Evolutionary conservation across 2,113 vertebrate species (phyloP).

Genomic region (Chaenogobius annularis): DNA sequence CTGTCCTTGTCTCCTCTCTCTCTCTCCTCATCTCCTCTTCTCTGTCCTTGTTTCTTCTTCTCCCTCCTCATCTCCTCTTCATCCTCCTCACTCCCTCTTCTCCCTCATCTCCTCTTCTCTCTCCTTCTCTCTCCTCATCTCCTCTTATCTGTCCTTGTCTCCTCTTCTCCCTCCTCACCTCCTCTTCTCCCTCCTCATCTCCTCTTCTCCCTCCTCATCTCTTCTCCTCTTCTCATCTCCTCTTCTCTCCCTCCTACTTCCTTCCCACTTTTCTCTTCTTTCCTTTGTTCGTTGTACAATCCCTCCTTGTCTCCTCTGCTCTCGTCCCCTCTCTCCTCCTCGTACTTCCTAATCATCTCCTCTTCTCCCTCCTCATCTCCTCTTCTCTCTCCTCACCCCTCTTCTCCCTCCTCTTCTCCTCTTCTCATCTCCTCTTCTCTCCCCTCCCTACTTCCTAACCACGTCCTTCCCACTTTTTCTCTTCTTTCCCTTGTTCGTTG

Average conservation of each 20-base stretch:
- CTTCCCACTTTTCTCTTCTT: too few relatives aligned
- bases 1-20: too few relatives aligned
- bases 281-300: not conserved
- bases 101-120: not conserved
- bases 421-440: too few relatives aligned
- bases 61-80: too few relatives aligned
- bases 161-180: not conserved
- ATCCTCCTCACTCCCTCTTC: too few relatives aligned
- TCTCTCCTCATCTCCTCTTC: not conserved
- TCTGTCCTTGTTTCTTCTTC: too few relatives aligned
- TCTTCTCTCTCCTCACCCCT: too few relatives aligned
- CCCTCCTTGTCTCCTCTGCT: not conserved
- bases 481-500: not conserved
- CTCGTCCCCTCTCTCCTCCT: conserved; percentile 14
- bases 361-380: too few relatives aligned
- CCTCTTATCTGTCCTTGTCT: not conserved
- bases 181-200: not conserved
- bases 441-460: too few relatives aligned
- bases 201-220: not conserved
- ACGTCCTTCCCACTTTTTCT: too few relatives aligned
- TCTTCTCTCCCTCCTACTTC: conserved; percentile 2
- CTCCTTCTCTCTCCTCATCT: not conserved
- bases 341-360: not conserved
- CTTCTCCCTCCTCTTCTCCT: not conserved
- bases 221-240: not conserved